Base-by-base conservation (phyloP, 1,140 invertebrate species). In the Trichoplusia ni region DNA sequence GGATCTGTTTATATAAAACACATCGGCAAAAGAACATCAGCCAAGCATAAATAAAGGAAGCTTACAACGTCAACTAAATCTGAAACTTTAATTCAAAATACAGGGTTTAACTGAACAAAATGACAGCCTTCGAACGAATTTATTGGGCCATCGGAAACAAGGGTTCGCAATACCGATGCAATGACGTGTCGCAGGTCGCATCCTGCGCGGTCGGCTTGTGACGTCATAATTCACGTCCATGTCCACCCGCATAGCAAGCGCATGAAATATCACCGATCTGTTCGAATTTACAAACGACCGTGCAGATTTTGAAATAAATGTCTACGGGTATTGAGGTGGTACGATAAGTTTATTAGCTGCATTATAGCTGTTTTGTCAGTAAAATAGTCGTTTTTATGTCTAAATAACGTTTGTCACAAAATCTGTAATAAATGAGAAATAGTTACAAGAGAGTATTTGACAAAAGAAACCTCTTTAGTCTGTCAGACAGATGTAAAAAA, bases 151-250 rank as follows among this genome's bases (percentile, higher is more conserved):
- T 65, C 63, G 63, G 63, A 65, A 65, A 65, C 63, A 49, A 49
- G 64, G 23, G 37, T 29, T 46, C 58, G 51, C 58, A 61, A 67
- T 54, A 42, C 47, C 58, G 38, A 60, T 61, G 38, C 56, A 65
- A 58, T 59, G 63, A 65, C 49, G 47, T 54, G 64, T 61, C 38
- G 64, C 51, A 67, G 59, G 64, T 67, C 58, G 54, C 56, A 66
- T 66, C 64, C 64, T 53, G 29, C 40, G 51, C 58, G 56, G 37
- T 67, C 58, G 56, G 19, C 42, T 33, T 42, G 19, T 67, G 56
- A 67, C 38, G 63, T 65, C 63, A 67, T 67, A 67, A 67, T 60
- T 67, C 56, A 67, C 38, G 47, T 35, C 38, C 38, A 54, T 25
- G 47, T 61, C 64, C 56, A 59, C 58, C 27, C 56, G 35, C 56